Evolutionary conservation across 2,113 vertebrate species (phyloP), one percentile per base, ranked within the genome.

Genomic region (Paradisaea rubra): DNA sequence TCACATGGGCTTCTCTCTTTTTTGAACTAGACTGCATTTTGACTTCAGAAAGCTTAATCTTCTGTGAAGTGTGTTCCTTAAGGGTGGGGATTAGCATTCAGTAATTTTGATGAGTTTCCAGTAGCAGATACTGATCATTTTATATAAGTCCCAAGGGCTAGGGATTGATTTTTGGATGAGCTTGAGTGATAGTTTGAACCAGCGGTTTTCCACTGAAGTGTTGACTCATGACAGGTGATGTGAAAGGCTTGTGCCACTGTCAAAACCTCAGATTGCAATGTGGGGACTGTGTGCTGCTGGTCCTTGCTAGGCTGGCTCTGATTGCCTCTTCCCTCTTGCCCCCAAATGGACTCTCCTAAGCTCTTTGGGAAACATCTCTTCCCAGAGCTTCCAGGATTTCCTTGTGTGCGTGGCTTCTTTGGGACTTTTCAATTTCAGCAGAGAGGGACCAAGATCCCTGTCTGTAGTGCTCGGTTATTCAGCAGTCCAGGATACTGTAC

Each of bases 101-200:
- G 81, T 80, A 65, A 57, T 79, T 94, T 80, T 77, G 50, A 47
- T 69, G 76, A 89, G 25, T 56, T 91, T 70, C 66, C 76, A 63
- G 81, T 44, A 61, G 82, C 39, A 73, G 86, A 42, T 66, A 73
- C 79, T 30, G 71, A 85, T 86, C 21, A 5, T 42, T 96, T 74
- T 79, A 4, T 88, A 76, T 72, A n/a, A 19, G 25, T 80, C 54
- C 88, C 50, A 50, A 33, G 37, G 68, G 59, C 57, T 65, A 17
- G 50, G 33, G 42, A 41, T 77, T 88, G 96, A 80, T 82, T 90
- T 80, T 77, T 64, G 71, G 79, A 73, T 81, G 82, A 93, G 64
- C 13, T 77, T 27, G 74, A 85, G 44, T 60, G 7, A 44, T 30
- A 25, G 84, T 41, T 63, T 72, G 69, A 81, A 81, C 56, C 35